phyloP scores from a whole-genome alignment of 2,888 invertebrate species.

The Graphium colonna region DNA sequence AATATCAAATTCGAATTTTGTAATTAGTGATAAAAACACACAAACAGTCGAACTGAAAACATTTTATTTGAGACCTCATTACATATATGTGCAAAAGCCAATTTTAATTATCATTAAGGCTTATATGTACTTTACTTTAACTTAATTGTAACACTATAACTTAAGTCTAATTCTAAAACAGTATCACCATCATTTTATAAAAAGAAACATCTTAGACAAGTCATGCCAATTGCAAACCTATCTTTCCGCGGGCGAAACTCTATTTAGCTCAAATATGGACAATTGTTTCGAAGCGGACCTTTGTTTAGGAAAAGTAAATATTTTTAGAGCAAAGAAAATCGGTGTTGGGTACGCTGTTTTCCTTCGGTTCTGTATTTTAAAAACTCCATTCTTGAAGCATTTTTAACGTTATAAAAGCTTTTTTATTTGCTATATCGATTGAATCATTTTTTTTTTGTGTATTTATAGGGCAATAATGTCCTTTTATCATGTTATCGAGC shows the following conservation, averaged over 20 bases:
- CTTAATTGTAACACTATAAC: too few species aligned
- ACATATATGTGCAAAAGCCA: too few species aligned
- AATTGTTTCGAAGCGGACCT: neutral
- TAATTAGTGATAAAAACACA: too few species aligned
- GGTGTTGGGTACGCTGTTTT: slow-evolving; percentile 2
- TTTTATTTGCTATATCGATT: too few species aligned
- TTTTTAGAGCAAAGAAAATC: slow-evolving; percentile 15
- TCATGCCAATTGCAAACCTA: neutral
- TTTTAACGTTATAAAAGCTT: slow-evolving; percentile 7
- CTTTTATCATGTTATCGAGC: too few species aligned
- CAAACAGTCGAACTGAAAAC: too few species aligned
- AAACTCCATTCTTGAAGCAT: slow-evolving; percentile 4
- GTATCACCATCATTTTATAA: neutral
- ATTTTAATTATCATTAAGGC: neutral
- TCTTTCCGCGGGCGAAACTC: slow-evolving; percentile 1
- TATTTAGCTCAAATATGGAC: slow-evolving; percentile 6
- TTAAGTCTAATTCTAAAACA: neutral
- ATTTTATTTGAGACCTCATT: too few species aligned
- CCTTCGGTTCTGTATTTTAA: slow-evolving; percentile 5
- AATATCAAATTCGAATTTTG: too few species aligned
- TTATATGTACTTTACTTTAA: too few species aligned
- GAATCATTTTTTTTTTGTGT: too few species aligned
- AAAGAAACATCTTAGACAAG: neutral
- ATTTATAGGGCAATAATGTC: too few species aligned
- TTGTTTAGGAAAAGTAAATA: slow-evolving; percentile 18